Percentiles rank a stretch among this genome's conserved stretches.
Evolutionary conservation across 2,888 invertebrate genomes (phyloP).

Genomic region (Galerucella nymphaeae): DNA sequence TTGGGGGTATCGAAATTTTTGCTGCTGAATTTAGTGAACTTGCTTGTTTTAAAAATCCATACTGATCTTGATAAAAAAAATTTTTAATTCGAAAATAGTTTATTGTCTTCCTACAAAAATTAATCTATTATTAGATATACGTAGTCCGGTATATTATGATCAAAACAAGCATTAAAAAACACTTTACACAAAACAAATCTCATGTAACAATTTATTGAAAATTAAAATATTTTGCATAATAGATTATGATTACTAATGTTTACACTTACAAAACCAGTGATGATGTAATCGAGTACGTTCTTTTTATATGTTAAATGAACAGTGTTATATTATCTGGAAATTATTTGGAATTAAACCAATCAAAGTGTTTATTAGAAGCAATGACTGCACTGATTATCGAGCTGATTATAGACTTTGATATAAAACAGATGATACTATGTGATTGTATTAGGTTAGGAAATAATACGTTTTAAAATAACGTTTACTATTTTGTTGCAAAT

Average conservation of each 20-base stretch:
- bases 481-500: not conserved
- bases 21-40: not conserved
- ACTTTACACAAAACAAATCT: not conserved
- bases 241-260: not conserved
- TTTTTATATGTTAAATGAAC: constrained; percentile 4
- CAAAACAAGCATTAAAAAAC: too few species aligned
- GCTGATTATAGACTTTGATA: not conserved
- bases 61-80: too few species aligned
- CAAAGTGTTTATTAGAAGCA: not conserved
- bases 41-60: too few species aligned
- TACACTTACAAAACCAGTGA: not conserved
- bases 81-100: too few species aligned
- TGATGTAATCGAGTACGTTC: not conserved
- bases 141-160: too few species aligned
- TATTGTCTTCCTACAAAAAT: too few species aligned
- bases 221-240: not conserved
- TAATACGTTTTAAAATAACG: not conserved
- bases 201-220: not conserved
- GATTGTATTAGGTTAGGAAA: too few species aligned
- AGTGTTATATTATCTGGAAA: not conserved
- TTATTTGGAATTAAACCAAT: not conserved
- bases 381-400: not conserved
- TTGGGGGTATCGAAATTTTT: not conserved
- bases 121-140: too few species aligned
- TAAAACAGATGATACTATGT: not conserved